phyloP scores from a whole-genome alignment of 2,797 vertebrate genomes.

The Leptoclinus maculatus region DNA sequence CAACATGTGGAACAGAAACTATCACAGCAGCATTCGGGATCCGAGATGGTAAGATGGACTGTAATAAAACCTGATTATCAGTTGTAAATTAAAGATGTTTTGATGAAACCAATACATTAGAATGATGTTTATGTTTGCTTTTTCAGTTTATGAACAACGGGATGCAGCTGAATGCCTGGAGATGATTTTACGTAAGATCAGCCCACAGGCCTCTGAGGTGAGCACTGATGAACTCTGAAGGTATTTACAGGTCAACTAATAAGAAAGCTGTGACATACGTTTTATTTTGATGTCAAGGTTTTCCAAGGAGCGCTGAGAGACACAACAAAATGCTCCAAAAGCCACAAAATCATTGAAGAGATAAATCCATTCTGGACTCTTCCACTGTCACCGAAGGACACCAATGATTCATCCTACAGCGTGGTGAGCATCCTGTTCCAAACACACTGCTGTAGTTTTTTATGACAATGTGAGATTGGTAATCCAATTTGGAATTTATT shows the following conservation, averaged over 20 bases:
- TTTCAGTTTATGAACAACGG: background rate
- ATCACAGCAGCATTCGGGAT: slow-evolving; percentile 28
- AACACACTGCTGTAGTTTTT: too few relatives aligned
- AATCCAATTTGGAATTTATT: too few relatives aligned
- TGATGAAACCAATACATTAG: too few relatives aligned
- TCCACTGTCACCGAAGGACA: background rate
- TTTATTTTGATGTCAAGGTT: background rate
- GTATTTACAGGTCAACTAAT: background rate
- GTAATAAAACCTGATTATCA: too few relatives aligned
- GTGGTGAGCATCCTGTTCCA: slow-evolving; percentile 52
- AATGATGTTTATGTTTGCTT: too few relatives aligned
- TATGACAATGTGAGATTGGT: too few relatives aligned
- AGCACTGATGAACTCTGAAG: background rate
- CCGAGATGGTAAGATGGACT: slow-evolving; percentile 16
- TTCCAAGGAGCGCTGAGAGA: background rate
- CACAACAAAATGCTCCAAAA: background rate
- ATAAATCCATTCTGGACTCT: background rate
- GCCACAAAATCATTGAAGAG: background rate
- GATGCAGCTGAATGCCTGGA: background rate
- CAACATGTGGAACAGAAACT: background rate
- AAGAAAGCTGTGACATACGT: background rate
- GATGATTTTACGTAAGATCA: background rate
- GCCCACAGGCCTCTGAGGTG: slow-evolving; percentile 26
- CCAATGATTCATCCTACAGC: background rate
- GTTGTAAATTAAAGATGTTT: too few relatives aligned